A percentile compares a stretch with the other conserved stretches of the same genome.
Conservation (phyloP, 1,140 invertebrate species). For the Calliopsis andreniformis region DNA sequence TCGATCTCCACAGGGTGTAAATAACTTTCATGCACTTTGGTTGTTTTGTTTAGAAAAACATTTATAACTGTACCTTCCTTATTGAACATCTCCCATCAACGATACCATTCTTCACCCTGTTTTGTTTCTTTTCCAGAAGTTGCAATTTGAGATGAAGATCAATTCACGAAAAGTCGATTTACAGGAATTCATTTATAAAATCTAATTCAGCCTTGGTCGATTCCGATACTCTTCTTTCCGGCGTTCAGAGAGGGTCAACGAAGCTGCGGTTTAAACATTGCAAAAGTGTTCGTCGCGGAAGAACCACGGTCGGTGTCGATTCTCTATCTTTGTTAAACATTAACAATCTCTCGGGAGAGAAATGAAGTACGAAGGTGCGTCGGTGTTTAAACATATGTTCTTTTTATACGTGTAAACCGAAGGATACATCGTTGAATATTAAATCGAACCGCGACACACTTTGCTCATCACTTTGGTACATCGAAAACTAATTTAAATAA, state of each 20-base stretch:
- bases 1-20: background rate
- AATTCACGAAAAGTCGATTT: too few species aligned
- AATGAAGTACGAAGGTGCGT: conserved; percentile 38
- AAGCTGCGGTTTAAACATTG: background rate
- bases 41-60: too few species aligned
- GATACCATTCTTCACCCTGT: too few species aligned
- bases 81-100: too few species aligned
- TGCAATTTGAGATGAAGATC: too few species aligned
- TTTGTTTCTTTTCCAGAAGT: too few species aligned
- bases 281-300: background rate
- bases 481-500: conserved; percentile 14
- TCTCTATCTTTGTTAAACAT: conserved; percentile 40
- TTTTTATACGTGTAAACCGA: conserved; percentile 50
- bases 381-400: conserved; percentile 45
- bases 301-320: conserved; percentile 1
- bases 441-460: conserved; percentile 36
- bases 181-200: background rate
- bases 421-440: conserved; percentile 51
- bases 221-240: background rate
- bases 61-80: too few species aligned
- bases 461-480: conserved; percentile 1
- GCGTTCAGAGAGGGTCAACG: conserved; percentile 13
- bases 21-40: background rate
- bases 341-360: conserved; percentile 45
- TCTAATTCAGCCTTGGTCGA: background rate